Percentiles rank a stretch among this genome's conserved stretches.
These are phyloP conservation scores for Brachyopa scutellaris DNA, from an alignment of 2,888 invertebrate species.

Conservation along the genomic window DNA sequence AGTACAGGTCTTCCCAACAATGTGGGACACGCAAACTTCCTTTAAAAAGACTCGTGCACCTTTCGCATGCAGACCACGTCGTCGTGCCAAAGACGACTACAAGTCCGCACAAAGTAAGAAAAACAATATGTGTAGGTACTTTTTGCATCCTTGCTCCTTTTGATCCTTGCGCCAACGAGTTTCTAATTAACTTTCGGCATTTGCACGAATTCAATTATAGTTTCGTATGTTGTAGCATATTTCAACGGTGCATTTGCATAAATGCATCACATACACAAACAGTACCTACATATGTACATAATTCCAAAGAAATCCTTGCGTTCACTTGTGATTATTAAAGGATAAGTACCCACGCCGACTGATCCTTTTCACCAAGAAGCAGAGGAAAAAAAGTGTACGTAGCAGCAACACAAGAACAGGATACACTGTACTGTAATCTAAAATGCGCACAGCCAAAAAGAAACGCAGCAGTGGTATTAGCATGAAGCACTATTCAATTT, in stretches of 20 bases:
- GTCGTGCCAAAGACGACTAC: neutral
- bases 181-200: constrained; percentile 52
- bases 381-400: neutral
- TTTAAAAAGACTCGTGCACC: constrained; percentile 35
- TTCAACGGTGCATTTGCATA: constrained; percentile 37
- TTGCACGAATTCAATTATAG: constrained; percentile 45
- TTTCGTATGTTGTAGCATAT: constrained; percentile 25
- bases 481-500: constrained; percentile 1
- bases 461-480: neutral
- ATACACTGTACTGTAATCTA: constrained; percentile 20
- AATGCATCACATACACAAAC: constrained; percentile 15
- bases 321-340: constrained; percentile 32
- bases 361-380: constrained; percentile 17
- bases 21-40: constrained; percentile 28
- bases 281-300: too few species aligned
- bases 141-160: constrained; percentile 9
- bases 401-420: neutral
- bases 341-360: constrained; percentile 37
- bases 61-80: constrained; percentile 27
- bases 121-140: neutral
- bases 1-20: neutral
- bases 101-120: neutral
- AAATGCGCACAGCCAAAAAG: neutral
- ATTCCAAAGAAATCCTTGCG: constrained; percentile 38
- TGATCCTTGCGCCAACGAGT: constrained; percentile 59